Evolutionary conservation across 2,113 vertebrate genomes (phyloP), one percentile per base, ranked within the genome.

Genomic region (Neolamprologus brichardi): DNA sequence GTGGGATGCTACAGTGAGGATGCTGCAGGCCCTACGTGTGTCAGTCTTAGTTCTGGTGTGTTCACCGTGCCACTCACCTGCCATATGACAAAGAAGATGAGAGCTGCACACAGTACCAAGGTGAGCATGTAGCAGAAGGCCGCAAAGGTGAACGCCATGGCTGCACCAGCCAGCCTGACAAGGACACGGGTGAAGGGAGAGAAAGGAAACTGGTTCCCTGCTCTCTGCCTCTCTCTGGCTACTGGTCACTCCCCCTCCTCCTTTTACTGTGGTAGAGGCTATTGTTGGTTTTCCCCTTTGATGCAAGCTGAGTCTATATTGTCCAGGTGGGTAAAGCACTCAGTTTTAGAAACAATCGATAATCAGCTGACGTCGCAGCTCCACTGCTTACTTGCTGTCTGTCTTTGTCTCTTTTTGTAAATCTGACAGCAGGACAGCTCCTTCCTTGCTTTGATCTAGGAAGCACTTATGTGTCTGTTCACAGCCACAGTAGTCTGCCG

Each of bases 111-210:
- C 81, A 99, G 97, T 49, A 99, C 98, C 94, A 99, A 96, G 32
- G 98, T 98, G 58, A 99, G 97, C 98, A 99, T 99, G 96, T 99
- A 99, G 97, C 98, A 99, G 95, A 99, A 99, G 92, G 98, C 98
- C 85, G 98, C 98, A 90, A 99, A 99, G 84, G 98, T 99, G 97
- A 99, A 99, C 67, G 98, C 98, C 98, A 98, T 98, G 93, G 95
- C 96, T 58, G 93, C 20, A n/a, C 89, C 95, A 2, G 95, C 95
- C 96, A 96, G 95, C 89, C 86, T 96, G 92, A 83, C 88, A 81
- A 83, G 51, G 52, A 46, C 82, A 72, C 8, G 81, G 92, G 88
- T 88, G 86, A 91, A 93, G 90, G 91, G 92, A 90, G 93, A 92
- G 87, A 83, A 82, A 88, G 92, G 87, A 88, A 92, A 23, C 14